A percentile compares a stretch with the other conserved stretches of the same genome.
phyloP scores from a whole-genome alignment of 1,140 invertebrate genomes.

The Diorhabda sublineata region DNA sequence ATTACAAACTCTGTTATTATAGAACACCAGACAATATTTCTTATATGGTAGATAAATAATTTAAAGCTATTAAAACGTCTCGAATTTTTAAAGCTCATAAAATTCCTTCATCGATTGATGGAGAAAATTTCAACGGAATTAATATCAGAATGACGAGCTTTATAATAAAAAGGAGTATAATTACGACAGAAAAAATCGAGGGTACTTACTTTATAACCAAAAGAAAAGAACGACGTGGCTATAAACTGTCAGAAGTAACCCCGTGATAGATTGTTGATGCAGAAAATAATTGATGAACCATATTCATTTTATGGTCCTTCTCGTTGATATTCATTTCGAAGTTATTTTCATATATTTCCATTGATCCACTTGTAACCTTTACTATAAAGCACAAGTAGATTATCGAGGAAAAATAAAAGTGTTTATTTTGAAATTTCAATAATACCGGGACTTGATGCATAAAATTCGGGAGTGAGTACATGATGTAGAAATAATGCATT shows the following conservation, averaged over 20 bases:
- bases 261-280: constrained; percentile 1
- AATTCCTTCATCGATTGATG: background rate
- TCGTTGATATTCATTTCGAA: background rate
- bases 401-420: too few relatives aligned
- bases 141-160: background rate
- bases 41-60: too few relatives aligned
- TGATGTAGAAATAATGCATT: too few relatives aligned
- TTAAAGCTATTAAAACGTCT: too few relatives aligned
- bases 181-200: background rate
- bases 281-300: background rate
- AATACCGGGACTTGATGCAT: too few relatives aligned
- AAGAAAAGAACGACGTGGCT: background rate
- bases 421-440: too few relatives aligned
- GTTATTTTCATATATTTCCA: background rate
- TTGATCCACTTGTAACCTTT: too few relatives aligned
- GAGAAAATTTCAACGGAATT: background rate
- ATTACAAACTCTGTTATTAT: too few relatives aligned
- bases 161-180: background rate
- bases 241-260: background rate
- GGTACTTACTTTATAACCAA: background rate
- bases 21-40: too few relatives aligned
- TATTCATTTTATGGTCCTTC: background rate
- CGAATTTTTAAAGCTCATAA: background rate
- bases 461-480: too few relatives aligned
- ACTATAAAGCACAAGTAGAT: too few relatives aligned